Evolutionary conservation across 2,113 vertebrate species (phyloP).

Genomic region (Proterorhinus semilunaris): DNA sequence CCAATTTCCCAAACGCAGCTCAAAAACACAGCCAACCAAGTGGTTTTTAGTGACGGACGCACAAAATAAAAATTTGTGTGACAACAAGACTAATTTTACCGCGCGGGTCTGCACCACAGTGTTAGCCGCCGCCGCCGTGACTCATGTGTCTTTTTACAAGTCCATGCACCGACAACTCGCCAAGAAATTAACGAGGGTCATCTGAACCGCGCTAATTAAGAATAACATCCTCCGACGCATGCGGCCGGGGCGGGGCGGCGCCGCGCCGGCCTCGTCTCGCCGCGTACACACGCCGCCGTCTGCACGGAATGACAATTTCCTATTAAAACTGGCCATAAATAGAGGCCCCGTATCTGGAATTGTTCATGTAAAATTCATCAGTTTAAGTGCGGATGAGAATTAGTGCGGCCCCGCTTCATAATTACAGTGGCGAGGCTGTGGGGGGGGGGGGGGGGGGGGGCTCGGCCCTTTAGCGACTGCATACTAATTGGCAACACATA

Average conservation of each 20-base stretch:
- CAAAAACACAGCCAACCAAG: too few species aligned
- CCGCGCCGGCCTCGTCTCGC: slow-evolving; percentile 44
- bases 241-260: slow-evolving; percentile 56
- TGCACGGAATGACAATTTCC: slow-evolving; percentile 44
- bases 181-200: slow-evolving; percentile 56
- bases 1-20: too few species aligned
- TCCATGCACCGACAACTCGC: slow-evolving; percentile 49
- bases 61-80: slow-evolving; percentile 30
- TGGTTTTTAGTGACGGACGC: neutral
- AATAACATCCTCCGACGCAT: slow-evolving; percentile 63
- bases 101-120: slow-evolving; percentile 19
- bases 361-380: slow-evolving; percentile 41
- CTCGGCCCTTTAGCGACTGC: neutral
- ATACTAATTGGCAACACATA: too few species aligned
- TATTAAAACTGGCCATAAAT: slow-evolving; percentile 45
- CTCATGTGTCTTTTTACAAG: slow-evolving; percentile 49
- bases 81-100: slow-evolving; percentile 26
- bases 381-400: slow-evolving; percentile 23
- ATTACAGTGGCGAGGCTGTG: neutral
- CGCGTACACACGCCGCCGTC: slow-evolving; percentile 45
- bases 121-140: slow-evolving; percentile 41
- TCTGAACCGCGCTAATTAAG: slow-evolving; percentile 57
- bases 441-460: slow-evolving; percentile 13
- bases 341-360: slow-evolving; percentile 33
- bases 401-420: neutral